phyloP scores from a whole-genome alignment of 2,797 vertebrate genomes.

The Spea hammondii region DNA sequence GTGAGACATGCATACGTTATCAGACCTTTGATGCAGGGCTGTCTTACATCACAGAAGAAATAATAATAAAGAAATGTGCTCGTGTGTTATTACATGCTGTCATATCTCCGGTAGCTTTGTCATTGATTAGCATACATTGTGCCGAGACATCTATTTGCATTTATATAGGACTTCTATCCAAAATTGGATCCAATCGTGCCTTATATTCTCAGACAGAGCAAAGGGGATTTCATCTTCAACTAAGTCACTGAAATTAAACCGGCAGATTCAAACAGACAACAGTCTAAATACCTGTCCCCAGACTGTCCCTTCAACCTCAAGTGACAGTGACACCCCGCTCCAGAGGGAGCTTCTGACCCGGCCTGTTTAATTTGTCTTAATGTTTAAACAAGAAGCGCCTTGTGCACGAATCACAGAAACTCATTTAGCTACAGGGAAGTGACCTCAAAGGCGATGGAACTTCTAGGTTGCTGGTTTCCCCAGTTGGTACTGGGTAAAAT shows the following conservation, averaged over 20 bases:
- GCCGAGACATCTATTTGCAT: conserved; percentile 47
- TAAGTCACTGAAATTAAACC: conserved; percentile 33
- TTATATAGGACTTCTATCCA: conserved; percentile 53
- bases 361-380: conserved; percentile 7
- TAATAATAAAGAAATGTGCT: conserved; percentile 36
- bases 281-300: conserved; percentile 34
- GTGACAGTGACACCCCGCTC: conserved; percentile 27
- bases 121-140: conserved; percentile 52
- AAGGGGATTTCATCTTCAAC: conserved; percentile 42
- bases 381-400: background rate
- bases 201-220: conserved; percentile 43
- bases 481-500: no score
- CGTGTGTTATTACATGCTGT: conserved; percentile 47
- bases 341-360: conserved; percentile 29
- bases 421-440: background rate
- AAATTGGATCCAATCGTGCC: conserved; percentile 44
- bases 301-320: conserved; percentile 37
- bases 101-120: conserved; percentile 44
- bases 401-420: background rate
- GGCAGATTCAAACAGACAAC: conserved; percentile 42
- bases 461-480: no score
- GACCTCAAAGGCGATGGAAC: no score
- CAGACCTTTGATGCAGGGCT: conserved; percentile 11
- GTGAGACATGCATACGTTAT: conserved; percentile 19
- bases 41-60: conserved; percentile 33